Percentiles rank a stretch among this genome's conserved stretches.
Conservation (phyloP, 2,797 vertebrate species). For the Enteromius paludinosus region DNA sequence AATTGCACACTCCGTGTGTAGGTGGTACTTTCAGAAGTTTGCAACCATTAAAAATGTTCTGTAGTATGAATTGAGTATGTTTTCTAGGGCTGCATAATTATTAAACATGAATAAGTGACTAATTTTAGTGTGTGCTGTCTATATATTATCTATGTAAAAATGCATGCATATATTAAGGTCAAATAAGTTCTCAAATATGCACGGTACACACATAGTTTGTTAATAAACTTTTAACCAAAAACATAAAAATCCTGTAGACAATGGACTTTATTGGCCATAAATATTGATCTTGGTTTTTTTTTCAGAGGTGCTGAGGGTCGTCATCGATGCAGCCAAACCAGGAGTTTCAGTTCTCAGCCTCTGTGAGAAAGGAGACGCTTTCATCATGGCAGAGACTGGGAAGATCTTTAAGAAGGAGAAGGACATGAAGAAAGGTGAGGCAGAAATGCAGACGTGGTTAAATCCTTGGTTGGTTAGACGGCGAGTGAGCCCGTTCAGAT, state of each 20-base stretch:
- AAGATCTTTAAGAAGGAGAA: constrained; percentile 99
- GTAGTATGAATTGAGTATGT: not conserved
- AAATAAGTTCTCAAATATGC: too few species aligned
- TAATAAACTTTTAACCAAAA: too few species aligned
- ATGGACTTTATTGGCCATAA: not conserved
- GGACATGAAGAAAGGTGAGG: constrained; percentile 95
- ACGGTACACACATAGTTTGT: too few species aligned
- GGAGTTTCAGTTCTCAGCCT: constrained; percentile 89
- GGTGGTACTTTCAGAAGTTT: not conserved
- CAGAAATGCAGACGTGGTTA: not conserved
- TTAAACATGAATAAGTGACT: too few species aligned
- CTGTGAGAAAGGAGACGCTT: constrained; percentile 92
- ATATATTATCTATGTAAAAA: too few species aligned
- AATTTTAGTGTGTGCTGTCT: too few species aligned
- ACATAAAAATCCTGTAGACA: not conserved
- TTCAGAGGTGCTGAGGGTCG: constrained; percentile 85
- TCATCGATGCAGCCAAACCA: constrained; percentile 83
- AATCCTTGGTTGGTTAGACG: not conserved
- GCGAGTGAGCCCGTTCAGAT: constrained; percentile 15
- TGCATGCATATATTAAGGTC: too few species aligned
- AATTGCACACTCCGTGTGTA: not conserved
- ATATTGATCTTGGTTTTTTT: not conserved
- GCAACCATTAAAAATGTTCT: not conserved
- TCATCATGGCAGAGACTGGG: constrained; percentile 92
- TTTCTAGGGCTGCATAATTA: too few species aligned